phyloP scores from a whole-genome alignment of 1,140 invertebrate species.

The Eriocheir sinensis region DNA sequence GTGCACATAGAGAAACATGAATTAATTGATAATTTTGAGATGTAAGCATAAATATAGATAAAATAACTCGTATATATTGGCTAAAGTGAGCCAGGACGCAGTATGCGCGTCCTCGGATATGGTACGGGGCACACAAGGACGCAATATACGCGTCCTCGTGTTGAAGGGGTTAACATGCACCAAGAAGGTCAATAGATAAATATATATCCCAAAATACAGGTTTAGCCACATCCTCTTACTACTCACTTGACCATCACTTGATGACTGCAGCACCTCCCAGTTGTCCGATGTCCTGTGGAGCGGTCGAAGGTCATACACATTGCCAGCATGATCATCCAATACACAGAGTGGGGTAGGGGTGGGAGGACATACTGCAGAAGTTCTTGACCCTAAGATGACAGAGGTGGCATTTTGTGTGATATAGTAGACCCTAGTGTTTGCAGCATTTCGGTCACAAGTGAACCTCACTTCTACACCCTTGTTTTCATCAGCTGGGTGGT shows the following conservation, averaged over 20 bases:
- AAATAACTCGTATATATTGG: too few relatives aligned
- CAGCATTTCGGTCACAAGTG: constrained; percentile 38
- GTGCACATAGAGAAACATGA: too few relatives aligned
- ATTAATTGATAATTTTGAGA: too few relatives aligned
- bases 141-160: too few relatives aligned
- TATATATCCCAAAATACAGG: too few relatives aligned
- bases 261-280: constrained; percentile 48
- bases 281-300: constrained; percentile 38
- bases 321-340: constrained; percentile 44
- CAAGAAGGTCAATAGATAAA: too few relatives aligned
- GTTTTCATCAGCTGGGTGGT: background rate
- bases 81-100: too few relatives aligned
- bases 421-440: constrained; percentile 32
- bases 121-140: too few relatives aligned
- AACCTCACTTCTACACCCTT: constrained; percentile 39
- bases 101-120: too few relatives aligned
- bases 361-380: constrained; percentile 50
- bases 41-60: too few relatives aligned
- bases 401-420: constrained; percentile 16
- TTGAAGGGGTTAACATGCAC: too few relatives aligned
- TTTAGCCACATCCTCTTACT: too few relatives aligned
- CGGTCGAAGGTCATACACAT: constrained; percentile 56
- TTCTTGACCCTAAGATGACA: constrained; percentile 6
- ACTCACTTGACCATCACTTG: background rate
- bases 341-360: constrained; percentile 41